Base-by-base conservation (phyloP, 2,797 vertebrate genomes). In the Labroides dimidiatus region DNA sequence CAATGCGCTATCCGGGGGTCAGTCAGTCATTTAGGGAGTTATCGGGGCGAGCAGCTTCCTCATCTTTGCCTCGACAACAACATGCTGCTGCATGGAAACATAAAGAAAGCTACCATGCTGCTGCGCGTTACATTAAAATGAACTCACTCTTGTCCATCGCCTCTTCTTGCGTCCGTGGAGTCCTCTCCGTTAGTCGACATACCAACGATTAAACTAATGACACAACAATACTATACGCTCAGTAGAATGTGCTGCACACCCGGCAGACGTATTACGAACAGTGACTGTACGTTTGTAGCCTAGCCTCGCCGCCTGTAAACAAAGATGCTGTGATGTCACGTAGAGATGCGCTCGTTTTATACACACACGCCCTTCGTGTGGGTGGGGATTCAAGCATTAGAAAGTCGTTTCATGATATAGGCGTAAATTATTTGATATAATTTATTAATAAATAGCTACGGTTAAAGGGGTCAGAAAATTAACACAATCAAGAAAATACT, bases 101-200 rank as follows among this genome's bases (percentile, higher is more conserved):
- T 48, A 69, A 41, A 54, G 1, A 39, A 10, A 4, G 45, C 30
- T 64, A 43, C 43, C 33, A 6, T 39, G 64, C 69, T 41, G 14
- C 30, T 33, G 30, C 30, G 10, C 45, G 20, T 20, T n/a, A 45
- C 23, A 51, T 20, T 11, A 24, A 55, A 49, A 6, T 1, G 1
- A 0, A 84, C 93, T 94, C 74, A 95, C 94, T 71, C 64, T 52
- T 80, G 59, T 54, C 61, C 84, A 15, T 78, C 80, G 39, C 21
- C 60, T 17, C 52, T 47, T 57, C 55, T 81, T 0, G 93, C 91
- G 64, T 94, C 92, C 3, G 84, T 84, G 57, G n/a, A 8, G 77
- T 94, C 93, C 17, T 36, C 80, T 59, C 80, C 89, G 0, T 64
- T 9, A 33, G 58, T 58, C 27, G 93, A 92, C 93, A 93, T 93